Conservation (phyloP, 2,797 vertebrate genomes). For the Pyrocephalus nanus region DNA sequence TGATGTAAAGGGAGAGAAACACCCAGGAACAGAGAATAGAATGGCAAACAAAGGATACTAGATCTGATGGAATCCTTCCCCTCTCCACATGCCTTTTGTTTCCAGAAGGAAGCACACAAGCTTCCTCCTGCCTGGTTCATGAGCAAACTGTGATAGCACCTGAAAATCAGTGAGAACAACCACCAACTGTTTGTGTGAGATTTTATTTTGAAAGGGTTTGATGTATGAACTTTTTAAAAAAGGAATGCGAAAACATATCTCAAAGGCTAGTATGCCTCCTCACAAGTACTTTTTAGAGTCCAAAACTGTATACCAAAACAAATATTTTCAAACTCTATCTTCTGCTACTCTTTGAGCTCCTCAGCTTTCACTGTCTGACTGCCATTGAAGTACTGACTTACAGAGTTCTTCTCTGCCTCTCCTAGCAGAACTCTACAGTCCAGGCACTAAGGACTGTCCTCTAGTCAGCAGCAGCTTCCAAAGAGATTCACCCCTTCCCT, state of each 20-base stretch:
- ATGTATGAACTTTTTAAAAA: not conserved
- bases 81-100: not conserved
- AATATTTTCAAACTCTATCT: not conserved
- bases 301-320: not conserved
- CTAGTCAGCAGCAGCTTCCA: conserved; percentile 50
- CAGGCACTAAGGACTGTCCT: conserved; percentile 22
- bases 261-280: not conserved
- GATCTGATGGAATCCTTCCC: not conserved
- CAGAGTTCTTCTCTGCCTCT: conserved; percentile 38
- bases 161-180: not conserved
- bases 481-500: conserved; percentile 17
- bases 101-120: not conserved
- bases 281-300: not conserved
- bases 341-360: not conserved
- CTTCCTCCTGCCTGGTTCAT: not conserved
- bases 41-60: not conserved
- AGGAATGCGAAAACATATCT: not conserved
- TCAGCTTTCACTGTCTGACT: not conserved
- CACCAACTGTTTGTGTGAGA: not conserved
- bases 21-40: not conserved
- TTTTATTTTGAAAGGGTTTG: not conserved
- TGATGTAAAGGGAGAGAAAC: not conserved
- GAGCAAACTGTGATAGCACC: not conserved
- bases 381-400: not conserved
- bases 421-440: conserved; percentile 51